A percentile compares a stretch with the other conserved stretches of the same genome.
phyloP scores from a whole-genome alignment of 2,797 vertebrate genomes.

The Halcyon smyrnensis region DNA sequence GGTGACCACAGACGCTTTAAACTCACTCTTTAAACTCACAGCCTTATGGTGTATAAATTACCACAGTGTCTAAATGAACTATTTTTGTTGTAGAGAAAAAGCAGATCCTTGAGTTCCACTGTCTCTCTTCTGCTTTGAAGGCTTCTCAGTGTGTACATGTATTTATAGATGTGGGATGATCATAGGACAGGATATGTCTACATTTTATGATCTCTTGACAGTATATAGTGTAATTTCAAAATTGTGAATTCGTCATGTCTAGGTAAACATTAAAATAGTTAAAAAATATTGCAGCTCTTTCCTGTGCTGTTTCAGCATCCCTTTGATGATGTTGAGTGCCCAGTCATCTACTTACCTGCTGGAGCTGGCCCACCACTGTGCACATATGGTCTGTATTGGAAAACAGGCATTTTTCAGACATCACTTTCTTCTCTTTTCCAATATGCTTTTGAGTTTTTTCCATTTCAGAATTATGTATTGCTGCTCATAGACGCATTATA shows the following conservation, averaged over 20 bases:
- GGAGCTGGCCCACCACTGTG: background rate
- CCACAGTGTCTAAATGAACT: background rate
- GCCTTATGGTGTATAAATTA: background rate
- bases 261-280: background rate
- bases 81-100: background rate
- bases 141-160: background rate
- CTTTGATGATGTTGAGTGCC: background rate
- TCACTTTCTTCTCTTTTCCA: background rate
- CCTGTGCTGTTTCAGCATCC: background rate
- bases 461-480: background rate
- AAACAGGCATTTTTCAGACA: rapidly evolving
- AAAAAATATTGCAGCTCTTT: background rate
- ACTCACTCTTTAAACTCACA: background rate
- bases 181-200: rapidly evolving
- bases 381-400: background rate
- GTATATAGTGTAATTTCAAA: rapidly evolving
- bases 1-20: background rate
- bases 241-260: background rate
- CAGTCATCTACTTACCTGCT: background rate
- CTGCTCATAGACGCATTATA: background rate
- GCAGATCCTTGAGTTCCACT: background rate
- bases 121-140: background rate
- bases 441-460: background rate
- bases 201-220: background rate
- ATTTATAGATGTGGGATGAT: rapidly evolving